Evolutionary conservation across 2,888 invertebrate genomes (phyloP), one percentile per base, ranked within the genome.

Genomic region (Chorisops tibialis): DNA sequence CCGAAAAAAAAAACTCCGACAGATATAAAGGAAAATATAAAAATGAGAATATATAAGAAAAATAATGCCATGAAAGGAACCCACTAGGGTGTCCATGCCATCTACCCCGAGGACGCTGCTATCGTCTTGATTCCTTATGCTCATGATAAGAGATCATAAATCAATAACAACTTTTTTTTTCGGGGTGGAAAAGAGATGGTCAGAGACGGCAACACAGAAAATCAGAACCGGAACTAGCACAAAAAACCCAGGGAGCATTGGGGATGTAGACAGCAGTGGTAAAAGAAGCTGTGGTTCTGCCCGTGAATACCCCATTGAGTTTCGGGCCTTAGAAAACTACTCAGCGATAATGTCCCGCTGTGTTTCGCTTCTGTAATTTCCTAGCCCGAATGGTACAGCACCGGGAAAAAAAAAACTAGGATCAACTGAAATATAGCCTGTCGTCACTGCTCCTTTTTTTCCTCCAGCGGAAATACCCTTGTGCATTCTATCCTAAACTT

Each of bases 1-100:
- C 61, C 63, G 56, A 45, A 54, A 37, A 61, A 45, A 54, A 37
- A 61, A 30, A 2, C 30, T 30, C 56, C 63, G 56, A 49, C 60
- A 63, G 39, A 63, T 63, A 45, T 59, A 59, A 52, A 51, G 47
- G 24, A 59, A 63, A 50, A 54, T 54, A 35, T 22, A 21, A 54
- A 16, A 30, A 19, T 43, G 18, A 56, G 14, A 16, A 30, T 2
- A 22, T 56, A 41, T 43, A 30, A 22, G 45, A 30, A 45, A 56
- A 56, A 35, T 24, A 43, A 24, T 11, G 56, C 18, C 18, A 30
- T 19, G 56, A 43, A 47, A 56, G 41, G 52, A 45, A 43, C 24
- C 45, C 56, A 45, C 43, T 30, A 56, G 45, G 56, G 56, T 30
- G 45, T 41, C 54, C 30, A 30, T 7, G 3, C 30, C 30, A 30